Evolutionary conservation across 1,140 invertebrate genomes (phyloP), one percentile per base, ranked within the genome.

Genomic region (Caenorhabditis briggsae): DNA sequence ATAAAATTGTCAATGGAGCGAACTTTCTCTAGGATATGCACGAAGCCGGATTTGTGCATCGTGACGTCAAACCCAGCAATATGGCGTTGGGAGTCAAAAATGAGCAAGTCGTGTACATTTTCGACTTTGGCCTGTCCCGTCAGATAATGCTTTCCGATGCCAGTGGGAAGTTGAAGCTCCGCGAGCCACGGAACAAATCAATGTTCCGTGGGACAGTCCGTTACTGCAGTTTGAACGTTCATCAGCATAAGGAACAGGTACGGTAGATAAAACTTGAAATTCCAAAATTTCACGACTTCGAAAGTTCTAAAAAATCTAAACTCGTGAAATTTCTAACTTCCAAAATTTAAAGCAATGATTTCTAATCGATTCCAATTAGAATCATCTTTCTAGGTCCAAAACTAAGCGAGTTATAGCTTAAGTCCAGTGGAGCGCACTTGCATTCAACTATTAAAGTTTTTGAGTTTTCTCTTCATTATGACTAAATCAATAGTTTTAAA

Each of bases 211-310:
- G 97, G 90, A 99, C 98, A 50, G 97, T 99, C 12, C 95, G 98
- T 53, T 99, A 99, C 94, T 98, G 98, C 82, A 98, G 97, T 23
- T 95, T 99, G 33, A 99, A 98, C 94, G 97, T 97, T 74, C 98
- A 99, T 93, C 96, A 96, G 92, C 99, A 99, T 93, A 97, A 97
- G 93, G 95, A 89, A 82, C 87, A 23, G 41, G 82, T 55, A 23
- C 33, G 33, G 33, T 33, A 33, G 3, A n/a, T n/a, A n/a, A n/a
- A n/a, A n/a, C n/a, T n/a, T n/a, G n/a, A n/a, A n/a, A n/a, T n/a
- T n/a, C n/a, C n/a, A n/a, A n/a, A n/a, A n/a, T n/a, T n/a, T n/a
- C n/a, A n/a, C n/a, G n/a, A n/a, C n/a, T n/a, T n/a, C n/a, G n/a
- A n/a, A n/a, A n/a, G n/a, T n/a, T n/a, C n/a, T n/a, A n/a, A n/a